Percentiles rank a stretch among this genome's conserved stretches.
Evolutionary conservation across 2,113 vertebrate species (phyloP).

Genomic region (Syngnathus scovelli): DNA sequence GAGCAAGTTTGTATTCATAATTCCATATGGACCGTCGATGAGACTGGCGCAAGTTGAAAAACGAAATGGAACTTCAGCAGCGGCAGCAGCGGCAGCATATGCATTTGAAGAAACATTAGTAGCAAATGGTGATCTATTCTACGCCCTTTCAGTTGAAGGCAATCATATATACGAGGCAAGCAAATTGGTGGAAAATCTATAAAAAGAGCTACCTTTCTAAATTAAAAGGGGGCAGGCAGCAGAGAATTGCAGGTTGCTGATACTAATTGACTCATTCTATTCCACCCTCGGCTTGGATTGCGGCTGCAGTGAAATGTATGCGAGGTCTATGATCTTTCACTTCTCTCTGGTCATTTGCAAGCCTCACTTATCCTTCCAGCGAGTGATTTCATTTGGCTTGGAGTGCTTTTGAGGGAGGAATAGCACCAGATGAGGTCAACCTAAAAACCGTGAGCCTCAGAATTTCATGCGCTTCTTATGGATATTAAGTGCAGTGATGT

Average conservation of each 20-base stretch:
- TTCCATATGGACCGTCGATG: background rate
- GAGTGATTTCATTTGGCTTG: slow-evolving; percentile 53
- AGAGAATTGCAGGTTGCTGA: slow-evolving; percentile 18
- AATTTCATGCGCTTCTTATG: slow-evolving; percentile 34
- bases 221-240: slow-evolving; percentile 5
- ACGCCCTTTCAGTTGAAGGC: slow-evolving; percentile 1
- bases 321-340: slow-evolving; percentile 41
- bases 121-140: background rate
- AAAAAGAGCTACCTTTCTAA: slow-evolving; percentile 8
- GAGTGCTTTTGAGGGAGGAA: slow-evolving; percentile 47
- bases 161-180: slow-evolving; percentile 8
- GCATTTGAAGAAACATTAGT: slow-evolving; percentile 4
- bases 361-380: slow-evolving; percentile 45
- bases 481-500: slow-evolving; percentile 43
- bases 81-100: background rate
- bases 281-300: slow-evolving; percentile 23
- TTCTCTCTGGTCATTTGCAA: slow-evolving; percentile 49
- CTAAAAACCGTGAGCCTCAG: slow-evolving; percentile 40
- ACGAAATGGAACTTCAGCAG: background rate
- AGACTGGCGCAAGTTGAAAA: background rate
- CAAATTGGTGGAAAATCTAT: slow-evolving; percentile 18
- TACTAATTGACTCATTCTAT: slow-evolving; percentile 35
- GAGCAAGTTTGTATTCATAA: background rate
- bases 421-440: slow-evolving; percentile 53
- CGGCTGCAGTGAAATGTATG: slow-evolving; percentile 34